Evolutionary conservation across 2,797 vertebrate genomes (phyloP).

Genomic region (Typhlichthys subterraneus): DNA sequence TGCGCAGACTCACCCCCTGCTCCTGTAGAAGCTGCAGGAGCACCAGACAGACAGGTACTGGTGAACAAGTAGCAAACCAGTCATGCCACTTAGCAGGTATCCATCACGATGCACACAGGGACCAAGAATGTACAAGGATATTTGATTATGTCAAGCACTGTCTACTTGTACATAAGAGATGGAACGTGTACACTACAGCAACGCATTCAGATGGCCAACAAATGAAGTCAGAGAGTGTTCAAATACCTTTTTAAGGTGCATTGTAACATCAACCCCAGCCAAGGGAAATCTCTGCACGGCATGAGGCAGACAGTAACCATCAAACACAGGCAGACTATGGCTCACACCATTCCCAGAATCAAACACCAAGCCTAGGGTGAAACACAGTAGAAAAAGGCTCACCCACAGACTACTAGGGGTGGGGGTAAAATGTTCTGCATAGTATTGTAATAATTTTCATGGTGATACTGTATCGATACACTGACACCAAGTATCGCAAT

Average conservation of each 20-base stretch:
- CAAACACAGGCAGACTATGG: constrained; percentile 81
- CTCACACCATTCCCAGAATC: constrained; percentile 81
- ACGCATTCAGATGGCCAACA: too few relatives aligned
- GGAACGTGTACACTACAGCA: too few relatives aligned
- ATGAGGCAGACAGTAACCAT: constrained; percentile 77
- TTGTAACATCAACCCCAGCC: constrained; percentile 75
- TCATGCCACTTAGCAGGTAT: neutral
- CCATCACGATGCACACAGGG: neutral
- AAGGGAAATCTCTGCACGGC: constrained; percentile 77
- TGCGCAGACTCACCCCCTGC: constrained; percentile 73
- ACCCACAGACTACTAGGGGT: too few relatives aligned
- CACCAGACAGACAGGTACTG: neutral
- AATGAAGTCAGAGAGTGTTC: too few relatives aligned
- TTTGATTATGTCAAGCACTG: too few relatives aligned
- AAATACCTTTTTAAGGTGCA: constrained; percentile 74
- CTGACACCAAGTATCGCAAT: too few relatives aligned
- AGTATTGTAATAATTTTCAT: too few relatives aligned
- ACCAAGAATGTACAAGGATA: too few relatives aligned
- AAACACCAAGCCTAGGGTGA: constrained; percentile 74
- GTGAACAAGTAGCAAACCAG: neutral
- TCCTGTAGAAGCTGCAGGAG: constrained; percentile 74
- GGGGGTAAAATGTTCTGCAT: too few relatives aligned
- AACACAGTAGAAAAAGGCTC: neutral
- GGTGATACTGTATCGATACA: too few relatives aligned
- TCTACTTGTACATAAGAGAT: too few relatives aligned